A percentile compares a stretch with the other conserved stretches of the same genome.
Conservation (phyloP, 2,113 vertebrate species). For the Eclectus roratus region DNA sequence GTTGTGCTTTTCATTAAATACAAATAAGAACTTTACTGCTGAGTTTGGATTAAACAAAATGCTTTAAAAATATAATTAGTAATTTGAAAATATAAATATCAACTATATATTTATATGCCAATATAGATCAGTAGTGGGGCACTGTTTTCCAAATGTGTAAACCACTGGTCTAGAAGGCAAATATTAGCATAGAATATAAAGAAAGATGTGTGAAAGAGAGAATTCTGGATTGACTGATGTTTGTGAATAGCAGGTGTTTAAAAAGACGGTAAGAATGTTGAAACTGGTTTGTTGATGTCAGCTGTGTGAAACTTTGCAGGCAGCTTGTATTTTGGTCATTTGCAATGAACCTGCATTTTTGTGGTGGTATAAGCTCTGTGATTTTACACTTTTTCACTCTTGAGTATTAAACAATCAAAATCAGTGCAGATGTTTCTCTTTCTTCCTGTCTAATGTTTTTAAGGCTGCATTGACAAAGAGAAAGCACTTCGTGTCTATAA, state of each 20-base stretch:
- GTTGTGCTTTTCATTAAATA: conserved; percentile 12
- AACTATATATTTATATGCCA: neutral
- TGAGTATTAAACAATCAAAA: conserved; percentile 70
- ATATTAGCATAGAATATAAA: neutral
- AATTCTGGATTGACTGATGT: neutral
- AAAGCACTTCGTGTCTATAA: neutral
- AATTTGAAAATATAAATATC: neutral
- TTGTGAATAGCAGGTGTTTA: conserved; percentile 60
- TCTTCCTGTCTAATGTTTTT: neutral
- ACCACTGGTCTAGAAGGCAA: conserved; percentile 35
- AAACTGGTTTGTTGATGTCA: conserved; percentile 36
- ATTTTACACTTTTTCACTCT: conserved; percentile 71
- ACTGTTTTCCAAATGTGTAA: conserved; percentile 4
- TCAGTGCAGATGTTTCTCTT: neutral
- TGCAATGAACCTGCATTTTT: conserved; percentile 40
- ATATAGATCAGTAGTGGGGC: conserved; percentile 2
- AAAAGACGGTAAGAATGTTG: conserved; percentile 56
- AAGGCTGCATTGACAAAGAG: neutral
- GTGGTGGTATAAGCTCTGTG: conserved; percentile 65
- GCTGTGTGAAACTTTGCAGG: conserved; percentile 39
- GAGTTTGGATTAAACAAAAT: conserved; percentile 11
- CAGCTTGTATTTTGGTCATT: conserved; percentile 56
- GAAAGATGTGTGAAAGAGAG: neutral
- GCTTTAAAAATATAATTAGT: neutral
- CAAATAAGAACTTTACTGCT: neutral